Percentiles rank a stretch among this genome's conserved stretches.
These are phyloP conservation scores for Eira barbara DNA, from an alignment of 2,113 vertebrate genomes.

Conservation along the genomic window DNA sequence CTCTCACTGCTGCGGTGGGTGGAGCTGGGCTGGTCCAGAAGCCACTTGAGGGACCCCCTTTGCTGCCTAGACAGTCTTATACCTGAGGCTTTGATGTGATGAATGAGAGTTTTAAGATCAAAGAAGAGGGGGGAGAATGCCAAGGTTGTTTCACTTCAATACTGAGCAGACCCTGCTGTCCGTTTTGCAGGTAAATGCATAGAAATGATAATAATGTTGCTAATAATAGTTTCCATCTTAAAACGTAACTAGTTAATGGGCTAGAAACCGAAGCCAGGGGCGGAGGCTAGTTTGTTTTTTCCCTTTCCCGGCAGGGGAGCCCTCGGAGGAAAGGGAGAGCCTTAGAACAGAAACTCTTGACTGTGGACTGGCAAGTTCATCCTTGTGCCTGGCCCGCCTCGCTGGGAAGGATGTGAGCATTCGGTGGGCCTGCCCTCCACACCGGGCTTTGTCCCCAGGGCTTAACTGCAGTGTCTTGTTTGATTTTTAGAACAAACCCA, in stretches of 20 bases:
- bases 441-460: neutral
- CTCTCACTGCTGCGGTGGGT: neutral
- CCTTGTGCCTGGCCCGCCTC: neutral
- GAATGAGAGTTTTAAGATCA: constrained; percentile 57
- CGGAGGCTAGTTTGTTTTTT: neutral
- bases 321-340: neutral
- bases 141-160: neutral
- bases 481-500: neutral
- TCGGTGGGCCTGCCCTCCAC: neutral
- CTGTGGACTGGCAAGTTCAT: neutral
- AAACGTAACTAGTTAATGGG: neutral
- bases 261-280: neutral
- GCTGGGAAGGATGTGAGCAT: too few species aligned
- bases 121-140: neutral
- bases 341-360: neutral
- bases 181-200: neutral
- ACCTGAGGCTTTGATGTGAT: constrained; percentile 47
- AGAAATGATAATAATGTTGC: neutral
- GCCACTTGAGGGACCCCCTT: neutral
- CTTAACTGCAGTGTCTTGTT: neutral
- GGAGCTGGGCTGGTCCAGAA: neutral
- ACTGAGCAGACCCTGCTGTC: neutral
- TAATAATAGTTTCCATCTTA: neutral
- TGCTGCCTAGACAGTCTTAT: neutral
- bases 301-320: neutral